Conservation (phyloP, 2,888 invertebrate species). For the Cryptops parisi region DNA sequence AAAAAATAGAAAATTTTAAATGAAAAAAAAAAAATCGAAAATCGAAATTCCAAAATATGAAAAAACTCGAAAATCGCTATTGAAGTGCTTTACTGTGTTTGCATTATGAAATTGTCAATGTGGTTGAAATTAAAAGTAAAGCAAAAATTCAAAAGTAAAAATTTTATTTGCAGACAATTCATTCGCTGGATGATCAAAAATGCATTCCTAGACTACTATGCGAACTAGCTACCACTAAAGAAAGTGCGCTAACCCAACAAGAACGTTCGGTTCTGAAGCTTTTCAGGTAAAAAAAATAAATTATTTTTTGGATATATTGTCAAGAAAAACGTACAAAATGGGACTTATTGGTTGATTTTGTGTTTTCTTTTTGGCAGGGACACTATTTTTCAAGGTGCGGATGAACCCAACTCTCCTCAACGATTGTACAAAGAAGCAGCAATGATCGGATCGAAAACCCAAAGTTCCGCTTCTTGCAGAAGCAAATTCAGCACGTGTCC, state of each 20-base stretch:
- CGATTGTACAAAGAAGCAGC: slow-evolving; percentile 1
- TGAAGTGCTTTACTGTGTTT: too few species aligned
- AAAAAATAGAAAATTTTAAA: too few species aligned
- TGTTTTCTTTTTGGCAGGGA: neutral
- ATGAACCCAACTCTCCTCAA: neutral
- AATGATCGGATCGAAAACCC: neutral
- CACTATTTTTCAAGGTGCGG: neutral
- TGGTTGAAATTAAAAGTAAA: too few species aligned
- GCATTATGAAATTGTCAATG: too few species aligned
- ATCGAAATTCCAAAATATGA: too few species aligned
- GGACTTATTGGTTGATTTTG: neutral
- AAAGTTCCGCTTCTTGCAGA: neutral
- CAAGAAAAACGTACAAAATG: too few species aligned
- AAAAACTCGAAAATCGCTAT: too few species aligned
- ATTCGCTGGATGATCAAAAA: slow-evolving; percentile 16
- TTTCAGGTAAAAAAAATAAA: slow-evolving; percentile 14
- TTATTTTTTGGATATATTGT: neutral
- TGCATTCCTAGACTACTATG: slow-evolving; percentile 17
- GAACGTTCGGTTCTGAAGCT: slow-evolving; percentile 16
- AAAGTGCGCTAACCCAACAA: slow-evolving; percentile 8
- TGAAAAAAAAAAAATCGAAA: too few species aligned
- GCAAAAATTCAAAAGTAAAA: too few species aligned
- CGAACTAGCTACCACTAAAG: slow-evolving; percentile 15
- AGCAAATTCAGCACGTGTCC: slow-evolving; percentile 8
- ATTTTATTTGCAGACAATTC: slow-evolving; percentile 15